Conservation (phyloP, 1,140 invertebrate genomes). For the Cotesia vestalis region DNA sequence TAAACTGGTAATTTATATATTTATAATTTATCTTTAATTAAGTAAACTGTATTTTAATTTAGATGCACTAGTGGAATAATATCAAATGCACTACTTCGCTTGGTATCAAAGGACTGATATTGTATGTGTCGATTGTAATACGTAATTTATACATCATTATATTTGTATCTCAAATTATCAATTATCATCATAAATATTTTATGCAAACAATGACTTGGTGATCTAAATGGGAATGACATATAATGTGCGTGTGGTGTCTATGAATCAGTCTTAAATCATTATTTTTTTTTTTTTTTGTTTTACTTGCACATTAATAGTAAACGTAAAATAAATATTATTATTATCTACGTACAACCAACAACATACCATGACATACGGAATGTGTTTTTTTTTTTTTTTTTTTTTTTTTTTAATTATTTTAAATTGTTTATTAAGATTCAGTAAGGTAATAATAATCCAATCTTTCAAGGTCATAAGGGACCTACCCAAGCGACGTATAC, state of each 20-base stretch:
- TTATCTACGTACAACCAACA: conserved; percentile 27
- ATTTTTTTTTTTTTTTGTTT: conserved; percentile 56
- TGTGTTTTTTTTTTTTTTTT: too few relatives aligned
- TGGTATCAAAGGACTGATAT: conserved; percentile 63
- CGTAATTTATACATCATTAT: too few relatives aligned
- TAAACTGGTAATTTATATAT: background rate
- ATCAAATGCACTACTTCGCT: conserved; percentile 57
- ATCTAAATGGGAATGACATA: conserved; percentile 42
- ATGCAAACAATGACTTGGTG: conserved; percentile 58
- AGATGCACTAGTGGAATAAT: conserved; percentile 36
- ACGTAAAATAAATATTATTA: too few relatives aligned
- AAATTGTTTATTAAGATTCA: too few relatives aligned
- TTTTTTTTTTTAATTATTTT: too few relatives aligned
- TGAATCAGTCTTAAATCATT: conserved; percentile 65
- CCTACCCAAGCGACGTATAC: too few relatives aligned
- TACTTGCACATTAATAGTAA: conserved; percentile 35
- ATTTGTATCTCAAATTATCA: too few relatives aligned
- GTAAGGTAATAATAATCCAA: too few relatives aligned
- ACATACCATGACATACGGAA: too few relatives aligned
- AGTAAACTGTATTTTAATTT: conserved; percentile 10
- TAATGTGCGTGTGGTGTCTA: conserved; percentile 45
- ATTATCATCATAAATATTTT: conserved; percentile 40
- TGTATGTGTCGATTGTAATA: conserved; percentile 27
- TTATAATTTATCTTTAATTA: conserved; percentile 26
- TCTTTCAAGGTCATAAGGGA: too few relatives aligned